phyloP scores from a whole-genome alignment of 2,888 invertebrate genomes.

The Xanthorhoe designata region DNA sequence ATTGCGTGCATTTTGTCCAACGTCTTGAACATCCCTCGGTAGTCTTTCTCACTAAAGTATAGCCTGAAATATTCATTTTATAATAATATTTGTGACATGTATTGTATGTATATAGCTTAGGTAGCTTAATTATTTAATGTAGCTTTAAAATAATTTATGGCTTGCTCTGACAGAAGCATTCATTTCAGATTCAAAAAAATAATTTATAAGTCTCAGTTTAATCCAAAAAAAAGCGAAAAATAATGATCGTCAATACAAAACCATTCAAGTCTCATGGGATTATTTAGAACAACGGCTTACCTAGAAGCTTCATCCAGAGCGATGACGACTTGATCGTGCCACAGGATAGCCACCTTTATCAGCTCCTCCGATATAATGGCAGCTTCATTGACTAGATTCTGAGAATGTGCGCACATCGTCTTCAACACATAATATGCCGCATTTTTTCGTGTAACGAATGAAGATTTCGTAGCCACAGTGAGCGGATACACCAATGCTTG shows the following conservation, averaged over 20 bases:
- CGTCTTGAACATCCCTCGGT: slow-evolving; percentile 98
- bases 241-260: too few relatives aligned
- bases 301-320: slow-evolving; percentile 97
- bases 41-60: slow-evolving; percentile 98
- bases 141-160: too few relatives aligned
- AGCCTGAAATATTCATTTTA: slow-evolving; percentile 79
- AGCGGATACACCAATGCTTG: slow-evolving; percentile 98
- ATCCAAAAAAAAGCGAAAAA: too few relatives aligned
- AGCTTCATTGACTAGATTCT: slow-evolving; percentile 96
- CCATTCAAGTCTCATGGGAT: too few relatives aligned
- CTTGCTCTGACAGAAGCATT: too few relatives aligned
- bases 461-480: slow-evolving; percentile 98
- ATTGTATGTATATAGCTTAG: too few relatives aligned
- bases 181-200: too few relatives aligned
- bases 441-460: slow-evolving; percentile 91
- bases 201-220: too few relatives aligned
- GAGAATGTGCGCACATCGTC: slow-evolving; percentile 97
- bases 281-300: slow-evolving; percentile 46
- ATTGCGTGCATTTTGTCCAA: slow-evolving; percentile 97
- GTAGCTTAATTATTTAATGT: too few relatives aligned
- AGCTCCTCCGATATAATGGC: slow-evolving; percentile 98
- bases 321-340: slow-evolving; percentile 95
- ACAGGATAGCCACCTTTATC: slow-evolving; percentile 98
- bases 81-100: too few relatives aligned
- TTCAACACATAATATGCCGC: slow-evolving; percentile 98